Base-by-base conservation (phyloP, 2,797 vertebrate species). In the Sandelia bainsii region DNA sequence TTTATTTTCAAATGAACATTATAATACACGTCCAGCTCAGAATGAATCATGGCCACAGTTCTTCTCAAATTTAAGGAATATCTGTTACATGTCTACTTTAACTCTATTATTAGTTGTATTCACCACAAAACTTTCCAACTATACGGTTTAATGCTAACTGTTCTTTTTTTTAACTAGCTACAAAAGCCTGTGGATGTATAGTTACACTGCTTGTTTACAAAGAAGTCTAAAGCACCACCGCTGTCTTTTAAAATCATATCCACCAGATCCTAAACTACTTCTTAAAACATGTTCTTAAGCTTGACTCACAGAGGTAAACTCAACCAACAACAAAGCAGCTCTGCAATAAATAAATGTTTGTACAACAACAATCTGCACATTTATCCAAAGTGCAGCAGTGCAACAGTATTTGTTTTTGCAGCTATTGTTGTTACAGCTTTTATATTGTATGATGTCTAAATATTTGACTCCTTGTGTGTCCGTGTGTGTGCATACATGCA, bases 401-500 rank as follows among this genome's bases (percentile, higher is more conserved):
- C 50, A 20, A 45, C 37, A 37, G 29, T 50, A 5, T 67, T 40
- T 29, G 29, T 10, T 54, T 65, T 9, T 8, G 6, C 8, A 25
- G 16, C n/a, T 51, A 2, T 53, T 57, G n/a, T 53, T 69, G 29
- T 48, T 54, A 61, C 11, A 40, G 59, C 51, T 77, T 83, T 83
- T 83, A 59, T n/a, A 8, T 19, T 45, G 42, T 83, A 19, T 46
- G 13, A 61, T 39, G 22, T 69, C 20, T 45, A 19, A 70, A n/a
- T n/a, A 8, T 59, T 20, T 61, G 17, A 45, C 59, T 64, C 23
- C 1, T 60, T 0, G 16, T 44, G 25, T 61, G 29, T 60, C 49
- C 59, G 52, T 29, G 40, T 64, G 52, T 54, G 59, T 34, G 39
- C 7, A 16, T 20, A 29, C 8, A 25, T 59, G 27, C 34, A 22